phyloP scores from a whole-genome alignment of 2,888 invertebrate species.

The Metallyticus violacea region DNA sequence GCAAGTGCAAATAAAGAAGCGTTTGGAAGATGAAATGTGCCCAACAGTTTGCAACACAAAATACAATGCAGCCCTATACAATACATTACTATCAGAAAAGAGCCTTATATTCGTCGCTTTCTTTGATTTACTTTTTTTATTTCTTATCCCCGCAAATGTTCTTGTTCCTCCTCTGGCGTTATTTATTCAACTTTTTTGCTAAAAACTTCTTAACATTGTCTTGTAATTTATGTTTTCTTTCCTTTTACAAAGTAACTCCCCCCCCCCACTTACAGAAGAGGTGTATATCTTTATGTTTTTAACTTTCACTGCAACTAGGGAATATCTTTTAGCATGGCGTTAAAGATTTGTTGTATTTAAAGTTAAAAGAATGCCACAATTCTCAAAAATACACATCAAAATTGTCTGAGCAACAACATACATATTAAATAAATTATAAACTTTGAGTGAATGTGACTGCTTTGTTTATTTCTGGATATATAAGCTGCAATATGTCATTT shows the following conservation, averaged over 20 bases:
- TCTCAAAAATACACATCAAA: too few relatives aligned
- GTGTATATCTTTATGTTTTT: neutral
- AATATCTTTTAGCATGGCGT: too few relatives aligned
- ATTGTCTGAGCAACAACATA: too few relatives aligned
- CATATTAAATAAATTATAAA: too few relatives aligned
- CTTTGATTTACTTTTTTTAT: neutral
- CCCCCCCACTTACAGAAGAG: neutral
- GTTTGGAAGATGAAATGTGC: neutral
- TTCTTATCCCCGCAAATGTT: neutral
- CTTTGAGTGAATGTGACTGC: too few relatives aligned
- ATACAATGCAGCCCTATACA: neutral
- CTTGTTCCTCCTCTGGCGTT: too few relatives aligned
- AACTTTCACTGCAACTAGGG: neutral
- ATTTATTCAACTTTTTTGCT: neutral
- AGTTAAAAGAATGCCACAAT: too few relatives aligned
- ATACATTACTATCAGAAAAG: neutral
- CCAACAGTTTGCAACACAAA: neutral
- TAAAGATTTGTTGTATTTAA: too few relatives aligned
- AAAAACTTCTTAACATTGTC: neutral
- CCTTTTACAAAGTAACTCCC: neutral
- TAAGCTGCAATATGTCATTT: too few relatives aligned
- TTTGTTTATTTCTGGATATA: too few relatives aligned
- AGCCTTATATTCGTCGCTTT: neutral
- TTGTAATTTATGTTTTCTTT: neutral
- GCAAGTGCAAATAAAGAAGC: neutral